Evolutionary conservation across 2,797 vertebrate genomes (phyloP).

Genomic region (Limosa lapponica): DNA sequence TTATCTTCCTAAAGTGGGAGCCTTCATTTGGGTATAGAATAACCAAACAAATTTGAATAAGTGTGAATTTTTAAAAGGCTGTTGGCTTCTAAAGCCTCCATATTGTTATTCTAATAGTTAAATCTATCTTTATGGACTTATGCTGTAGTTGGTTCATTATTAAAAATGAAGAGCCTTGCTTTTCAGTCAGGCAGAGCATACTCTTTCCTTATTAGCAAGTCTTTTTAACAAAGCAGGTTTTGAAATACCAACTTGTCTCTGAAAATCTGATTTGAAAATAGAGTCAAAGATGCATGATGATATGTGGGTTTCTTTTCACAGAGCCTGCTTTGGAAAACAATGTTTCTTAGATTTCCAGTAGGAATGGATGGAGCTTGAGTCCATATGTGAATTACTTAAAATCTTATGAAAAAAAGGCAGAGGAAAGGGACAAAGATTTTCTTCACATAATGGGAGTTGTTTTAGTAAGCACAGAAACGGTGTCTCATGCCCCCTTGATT

Average conservation of each 20-base stretch:
- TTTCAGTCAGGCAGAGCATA: slow-evolving; percentile 1
- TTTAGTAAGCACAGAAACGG: not conserved
- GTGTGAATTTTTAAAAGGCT: not conserved
- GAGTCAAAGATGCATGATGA: not conserved
- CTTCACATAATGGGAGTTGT: not conserved
- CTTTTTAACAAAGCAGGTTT: slow-evolving; percentile 1
- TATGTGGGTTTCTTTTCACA: not conserved
- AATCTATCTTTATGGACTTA: not conserved
- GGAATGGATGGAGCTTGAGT: not conserved
- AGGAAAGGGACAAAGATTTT: not conserved
- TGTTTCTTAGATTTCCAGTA: not conserved
- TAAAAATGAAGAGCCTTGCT: slow-evolving; percentile 11
- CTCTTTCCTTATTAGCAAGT: not conserved
- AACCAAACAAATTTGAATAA: not conserved
- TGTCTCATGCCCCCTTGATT: not conserved
- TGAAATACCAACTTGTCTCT: not conserved
- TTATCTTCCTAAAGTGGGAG: not conserved
- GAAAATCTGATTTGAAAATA: slow-evolving; percentile 30
- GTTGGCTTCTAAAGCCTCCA: not conserved
- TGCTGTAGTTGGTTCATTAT: not conserved
- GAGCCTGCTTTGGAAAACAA: not conserved
- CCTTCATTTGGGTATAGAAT: not conserved
- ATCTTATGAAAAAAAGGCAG: not conserved
- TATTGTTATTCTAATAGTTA: not conserved
- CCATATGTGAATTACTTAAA: not conserved